Base-by-base conservation (phyloP, 2,113 vertebrate species). In the Regulus satrapa region DNA sequence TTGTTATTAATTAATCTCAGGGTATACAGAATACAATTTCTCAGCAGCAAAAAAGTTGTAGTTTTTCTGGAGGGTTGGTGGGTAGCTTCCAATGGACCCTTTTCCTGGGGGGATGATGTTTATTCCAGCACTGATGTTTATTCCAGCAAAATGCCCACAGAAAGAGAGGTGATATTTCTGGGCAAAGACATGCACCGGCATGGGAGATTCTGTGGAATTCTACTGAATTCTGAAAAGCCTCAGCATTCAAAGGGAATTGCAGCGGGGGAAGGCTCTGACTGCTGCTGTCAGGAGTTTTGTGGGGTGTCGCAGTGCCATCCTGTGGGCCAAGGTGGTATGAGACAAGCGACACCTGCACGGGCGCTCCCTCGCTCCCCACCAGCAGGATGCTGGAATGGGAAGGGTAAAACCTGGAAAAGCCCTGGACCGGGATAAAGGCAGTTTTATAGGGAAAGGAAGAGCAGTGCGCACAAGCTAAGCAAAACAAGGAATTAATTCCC, bases 241-340 rank as follows among this genome's bases (percentile, higher is more conserved):
- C 40, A 56, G 66, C 73, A 85, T 43, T 34, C 31, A 17, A 45
- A 43, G 32, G n/a, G 40, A 38, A 4, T 9, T 54, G 61, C 24
- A 14, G 17, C 3, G 25, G 40, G 68, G 7, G 26, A 8, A n/a
- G n/a, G n/a, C n/a, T n/a, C n/a, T 14, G 67, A 5, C 5, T 34
- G 17, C 3, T 36, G 43, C 68, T 51, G 25, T 45, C 12, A 3
- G 69, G n/a, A 54, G 38, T 25, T 43, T 40, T 45, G 28, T 21
- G 61, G 71, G 58, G 59, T 85, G 82, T 32, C 34, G 29, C 64
- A 94, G 79, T 86, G 93, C 94, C 89, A 86, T 92, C 93, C 38
- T 72, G 89, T 75, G 93, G 94, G 38, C 56, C 32, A 1, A 9
- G 14, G 36, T 54, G 81, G 58, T 21, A 77, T 10, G 21, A 15